Base-by-base conservation (phyloP, 1,140 invertebrate species). In the Eumaeus atala region DNA sequence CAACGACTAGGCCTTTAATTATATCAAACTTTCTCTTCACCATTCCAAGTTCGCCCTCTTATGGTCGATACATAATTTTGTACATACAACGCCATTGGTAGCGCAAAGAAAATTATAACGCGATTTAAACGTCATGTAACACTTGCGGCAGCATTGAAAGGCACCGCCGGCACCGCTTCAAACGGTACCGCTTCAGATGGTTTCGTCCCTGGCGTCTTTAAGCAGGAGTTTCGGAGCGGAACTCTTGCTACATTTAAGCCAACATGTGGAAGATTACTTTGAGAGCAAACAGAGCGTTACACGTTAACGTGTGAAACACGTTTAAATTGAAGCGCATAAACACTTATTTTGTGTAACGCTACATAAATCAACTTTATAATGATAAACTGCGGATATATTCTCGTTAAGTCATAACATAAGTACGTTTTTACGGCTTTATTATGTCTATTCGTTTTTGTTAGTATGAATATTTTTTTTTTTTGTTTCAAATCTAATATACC, bases 141-240 rank as follows among this genome's bases (percentile, higher is more conserved):
- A 66, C 62, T 59, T 66, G 56, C 48, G 59, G 58, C 50, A 59
- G 66, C 68, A 62, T 59, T 64, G 59, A 64, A 66, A 67, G 60
- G 40, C 54, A 53, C n/a, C n/a, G n/a, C n/a, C n/a, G n/a, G n/a
- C n/a, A n/a, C n/a, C n/a, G n/a, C 65, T 60, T 68, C 63, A 71
- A 71, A 66, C 63, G 62, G 50, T 58, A 53, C 52, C 60, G 59
- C 61, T 64, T 66, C 58, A 61, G 56, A 59, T 67, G 67, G 67
- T 64, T 70, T 50, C 44, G 54, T 55, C 54, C 54, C 53, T 44
- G 47, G 54, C 54, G 49, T 44, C 53, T 59, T 59, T 59, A 55
- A 59, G 53, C 56, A 59, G 36, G 51, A 56, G 58, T 60, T 60
- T 36, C 51, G 21, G 40, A 44, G 51, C 51, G 51, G 38, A 40